Evolutionary conservation across 2,888 invertebrate species (phyloP).

Genomic region (Agrochola litura): DNA sequence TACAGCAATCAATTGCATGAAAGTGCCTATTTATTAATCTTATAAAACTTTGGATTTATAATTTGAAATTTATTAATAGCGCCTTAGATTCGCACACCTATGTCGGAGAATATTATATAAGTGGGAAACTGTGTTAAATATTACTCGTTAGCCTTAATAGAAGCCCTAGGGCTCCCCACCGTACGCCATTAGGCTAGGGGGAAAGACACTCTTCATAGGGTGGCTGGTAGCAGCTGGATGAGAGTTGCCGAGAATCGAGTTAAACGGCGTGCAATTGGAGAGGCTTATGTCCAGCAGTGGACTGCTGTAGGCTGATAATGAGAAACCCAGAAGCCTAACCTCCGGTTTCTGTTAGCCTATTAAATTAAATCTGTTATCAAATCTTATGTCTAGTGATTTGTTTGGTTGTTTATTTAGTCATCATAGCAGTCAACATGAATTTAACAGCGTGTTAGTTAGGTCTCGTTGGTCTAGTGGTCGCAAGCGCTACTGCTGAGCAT

Average conservation of each 20-base stretch:
- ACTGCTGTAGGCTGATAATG: not conserved
- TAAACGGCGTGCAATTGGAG: not conserved
- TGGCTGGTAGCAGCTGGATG: not conserved
- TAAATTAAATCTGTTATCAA: not conserved
- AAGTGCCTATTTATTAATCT: not conserved
- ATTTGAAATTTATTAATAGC: not conserved
- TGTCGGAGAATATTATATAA: not conserved
- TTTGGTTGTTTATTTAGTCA: no score
- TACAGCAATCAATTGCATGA: slow-evolving; percentile 14
- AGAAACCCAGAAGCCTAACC: not conserved
- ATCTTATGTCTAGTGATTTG: no score
- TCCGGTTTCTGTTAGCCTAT: not conserved
- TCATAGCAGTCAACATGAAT: no score
- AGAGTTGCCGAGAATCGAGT: no score
- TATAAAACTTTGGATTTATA: not conserved
- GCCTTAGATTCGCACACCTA: not conserved
- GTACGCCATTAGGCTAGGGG: not conserved
- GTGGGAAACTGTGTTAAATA: not conserved
- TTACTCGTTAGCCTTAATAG: not conserved
- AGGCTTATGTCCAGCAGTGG: not conserved
- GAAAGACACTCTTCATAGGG: not conserved
- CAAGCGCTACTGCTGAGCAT: no score
- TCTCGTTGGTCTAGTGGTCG: no score
- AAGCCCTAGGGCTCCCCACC: not conserved
- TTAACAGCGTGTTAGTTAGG: no score